Conservation (phyloP, 2,888 invertebrate genomes). For the Lepidochrysops patricia region DNA sequence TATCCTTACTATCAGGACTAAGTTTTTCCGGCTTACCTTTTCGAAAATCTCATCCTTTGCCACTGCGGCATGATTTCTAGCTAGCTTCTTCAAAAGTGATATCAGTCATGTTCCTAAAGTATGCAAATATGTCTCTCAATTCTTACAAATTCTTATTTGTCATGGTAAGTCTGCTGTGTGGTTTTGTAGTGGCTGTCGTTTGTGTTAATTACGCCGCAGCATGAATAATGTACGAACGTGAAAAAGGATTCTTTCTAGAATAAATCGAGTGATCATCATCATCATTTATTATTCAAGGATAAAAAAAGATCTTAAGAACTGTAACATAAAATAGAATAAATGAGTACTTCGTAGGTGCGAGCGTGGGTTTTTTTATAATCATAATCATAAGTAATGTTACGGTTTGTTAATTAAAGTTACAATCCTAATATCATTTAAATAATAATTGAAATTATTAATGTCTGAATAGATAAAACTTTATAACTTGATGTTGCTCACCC, state of each 20-base stretch:
- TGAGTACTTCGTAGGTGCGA: not conserved
- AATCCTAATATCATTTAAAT: too few relatives aligned
- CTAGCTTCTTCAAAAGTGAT: too few relatives aligned
- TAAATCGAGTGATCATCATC: not conserved
- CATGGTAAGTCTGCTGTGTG: not conserved
- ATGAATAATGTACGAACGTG: conserved; percentile 5
- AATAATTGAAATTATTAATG: too few relatives aligned
- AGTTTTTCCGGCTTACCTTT: too few relatives aligned
- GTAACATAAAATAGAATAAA: not conserved
- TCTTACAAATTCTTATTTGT: not conserved
- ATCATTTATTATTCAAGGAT: not conserved
- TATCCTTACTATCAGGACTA: too few relatives aligned
- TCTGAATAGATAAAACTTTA: too few relatives aligned
- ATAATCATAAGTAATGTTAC: too few relatives aligned
- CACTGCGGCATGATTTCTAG: too few relatives aligned
- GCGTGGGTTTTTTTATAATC: not conserved
- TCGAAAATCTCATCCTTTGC: too few relatives aligned
- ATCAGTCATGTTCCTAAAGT: not conserved
- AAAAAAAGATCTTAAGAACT: not conserved
- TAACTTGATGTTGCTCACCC: too few relatives aligned
- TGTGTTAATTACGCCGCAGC: not conserved
- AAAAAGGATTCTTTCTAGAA: not conserved
- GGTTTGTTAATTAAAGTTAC: not conserved
- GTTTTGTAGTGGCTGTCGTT: not conserved
- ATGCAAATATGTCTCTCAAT: not conserved